Evolutionary conservation across 1,140 invertebrate species (phyloP).

Genomic region (Trichonephila clavipes): DNA sequence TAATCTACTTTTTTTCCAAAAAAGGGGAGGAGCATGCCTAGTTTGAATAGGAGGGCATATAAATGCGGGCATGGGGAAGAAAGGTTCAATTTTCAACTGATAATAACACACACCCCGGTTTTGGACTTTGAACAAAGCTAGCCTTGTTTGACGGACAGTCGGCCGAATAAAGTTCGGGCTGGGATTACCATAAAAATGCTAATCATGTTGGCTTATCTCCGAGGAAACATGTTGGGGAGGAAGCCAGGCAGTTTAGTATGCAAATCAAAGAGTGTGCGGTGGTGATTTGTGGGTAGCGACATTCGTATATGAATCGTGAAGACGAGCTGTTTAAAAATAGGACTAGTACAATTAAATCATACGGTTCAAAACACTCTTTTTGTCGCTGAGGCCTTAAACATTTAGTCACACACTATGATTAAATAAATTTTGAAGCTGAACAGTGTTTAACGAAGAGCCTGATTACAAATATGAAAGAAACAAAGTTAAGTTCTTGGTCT

Average conservation of each 20-base stretch:
- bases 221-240: conserved; percentile 28
- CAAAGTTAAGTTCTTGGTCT: too few species aligned
- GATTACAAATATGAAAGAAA: too few species aligned
- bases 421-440: too few species aligned
- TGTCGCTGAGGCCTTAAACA: too few species aligned
- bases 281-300: conserved; percentile 24
- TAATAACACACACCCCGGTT: background rate
- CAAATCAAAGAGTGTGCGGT: conserved; percentile 23
- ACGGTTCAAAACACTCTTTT: too few species aligned
- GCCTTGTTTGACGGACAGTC: conserved; percentile 36
- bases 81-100: conserved; percentile 16
- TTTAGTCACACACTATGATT: too few species aligned
- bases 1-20: background rate
- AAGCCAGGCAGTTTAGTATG: conserved; percentile 15
- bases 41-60: background rate
- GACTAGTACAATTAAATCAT: background rate
- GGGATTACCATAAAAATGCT: conserved; percentile 55
- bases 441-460: too few species aligned
- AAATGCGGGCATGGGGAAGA: background rate
- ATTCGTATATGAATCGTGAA: background rate
- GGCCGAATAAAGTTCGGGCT: conserved; percentile 4
- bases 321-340: background rate
- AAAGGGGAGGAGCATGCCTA: background rate
- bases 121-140: background rate
- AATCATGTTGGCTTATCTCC: conserved; percentile 19